Evolutionary conservation across 1,140 invertebrate genomes (phyloP).

Genomic region (Ooceraea biroi): DNA sequence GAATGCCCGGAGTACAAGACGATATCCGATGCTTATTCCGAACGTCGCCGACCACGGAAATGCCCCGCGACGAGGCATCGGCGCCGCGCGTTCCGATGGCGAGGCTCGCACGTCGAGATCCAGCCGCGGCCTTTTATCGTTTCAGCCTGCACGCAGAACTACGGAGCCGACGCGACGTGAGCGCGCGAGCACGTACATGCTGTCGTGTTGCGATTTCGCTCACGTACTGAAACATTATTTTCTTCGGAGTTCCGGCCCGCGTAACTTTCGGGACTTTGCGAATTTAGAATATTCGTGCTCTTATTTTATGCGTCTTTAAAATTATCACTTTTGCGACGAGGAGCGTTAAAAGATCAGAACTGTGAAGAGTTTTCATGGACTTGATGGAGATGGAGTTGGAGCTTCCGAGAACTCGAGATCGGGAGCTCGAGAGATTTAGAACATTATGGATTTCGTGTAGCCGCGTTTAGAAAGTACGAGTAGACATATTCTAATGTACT

Average conservation of each 20-base stretch:
- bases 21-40: conserved; percentile 19
- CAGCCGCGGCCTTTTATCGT: background rate
- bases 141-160: conserved; percentile 1
- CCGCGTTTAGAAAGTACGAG: conserved; percentile 27
- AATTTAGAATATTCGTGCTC: no score
- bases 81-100: background rate
- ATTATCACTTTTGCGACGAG: background rate
- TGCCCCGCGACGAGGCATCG: conserved; percentile 9
- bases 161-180: background rate
- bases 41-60: conserved; percentile 38
- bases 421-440: background rate
- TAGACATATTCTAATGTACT: background rate
- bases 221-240: background rate
- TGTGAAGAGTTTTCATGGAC: background rate
- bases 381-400: background rate
- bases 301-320: no score
- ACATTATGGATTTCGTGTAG: background rate
- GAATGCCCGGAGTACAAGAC: conserved; percentile 22
- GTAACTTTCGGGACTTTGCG: background rate
- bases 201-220: background rate
- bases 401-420: no score
- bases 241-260: no score
- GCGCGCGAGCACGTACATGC: background rate
- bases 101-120: conserved; percentile 17
- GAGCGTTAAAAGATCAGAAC: background rate